Percentiles rank a stretch among this genome's conserved stretches.
Conservation (phyloP, 2,888 invertebrate genomes). For the Thera britannica region DNA sequence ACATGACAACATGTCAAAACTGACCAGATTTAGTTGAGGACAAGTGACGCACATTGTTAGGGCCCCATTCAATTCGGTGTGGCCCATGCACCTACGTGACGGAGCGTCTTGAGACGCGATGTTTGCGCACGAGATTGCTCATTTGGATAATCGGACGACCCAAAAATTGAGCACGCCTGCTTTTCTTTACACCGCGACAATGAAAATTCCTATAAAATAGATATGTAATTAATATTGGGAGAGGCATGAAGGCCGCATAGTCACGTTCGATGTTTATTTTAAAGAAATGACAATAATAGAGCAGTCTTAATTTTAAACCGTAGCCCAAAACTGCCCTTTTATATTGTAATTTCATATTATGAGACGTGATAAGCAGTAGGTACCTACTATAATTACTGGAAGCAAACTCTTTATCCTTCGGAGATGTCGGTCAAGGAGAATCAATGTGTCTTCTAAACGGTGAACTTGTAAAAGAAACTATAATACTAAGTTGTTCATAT, state of each 20-base stretch:
- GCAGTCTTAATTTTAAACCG: too few relatives aligned
- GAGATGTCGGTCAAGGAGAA: too few relatives aligned
- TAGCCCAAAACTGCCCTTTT: too few relatives aligned
- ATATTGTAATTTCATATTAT: too few relatives aligned
- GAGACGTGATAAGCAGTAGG: too few relatives aligned
- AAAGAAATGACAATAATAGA: constrained; percentile 27
- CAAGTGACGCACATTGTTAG: constrained; percentile 78
- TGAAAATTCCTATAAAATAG: constrained; percentile 34
- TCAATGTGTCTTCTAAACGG: too few relatives aligned
- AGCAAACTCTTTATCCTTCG: too few relatives aligned
- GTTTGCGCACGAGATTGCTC: constrained; percentile 77
- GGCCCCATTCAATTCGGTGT: constrained; percentile 77
- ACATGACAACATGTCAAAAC: constrained; percentile 84
- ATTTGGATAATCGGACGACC: constrained; percentile 67
- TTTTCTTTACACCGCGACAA: constrained; percentile 56
- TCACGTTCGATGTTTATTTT: constrained; percentile 51
- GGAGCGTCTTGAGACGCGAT: constrained; percentile 57
- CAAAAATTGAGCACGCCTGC: constrained; percentile 71
- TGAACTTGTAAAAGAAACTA: too few relatives aligned
- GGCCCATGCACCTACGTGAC: constrained; percentile 74
- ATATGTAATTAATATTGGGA: constrained; percentile 37
- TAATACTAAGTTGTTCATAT: too few relatives aligned
- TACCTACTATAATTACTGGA: too few relatives aligned
- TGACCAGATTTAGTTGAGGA: constrained; percentile 80
- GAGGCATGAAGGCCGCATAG: constrained; percentile 29